A percentile compares a stretch with the other conserved stretches of the same genome.
Conservation (phyloP, 2,113 vertebrate species). For the Halichoerus grypus region DNA sequence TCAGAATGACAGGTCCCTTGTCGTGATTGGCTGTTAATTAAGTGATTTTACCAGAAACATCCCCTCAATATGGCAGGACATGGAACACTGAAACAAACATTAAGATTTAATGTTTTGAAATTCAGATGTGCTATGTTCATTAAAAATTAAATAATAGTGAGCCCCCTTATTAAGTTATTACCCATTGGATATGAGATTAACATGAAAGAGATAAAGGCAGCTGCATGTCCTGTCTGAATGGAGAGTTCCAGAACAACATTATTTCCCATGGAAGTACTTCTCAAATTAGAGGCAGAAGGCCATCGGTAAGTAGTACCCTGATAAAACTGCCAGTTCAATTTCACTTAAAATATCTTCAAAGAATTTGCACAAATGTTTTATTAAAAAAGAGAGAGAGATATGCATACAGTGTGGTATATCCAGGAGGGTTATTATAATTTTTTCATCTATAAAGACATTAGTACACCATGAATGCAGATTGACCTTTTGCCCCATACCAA, state of each 20-base stretch:
- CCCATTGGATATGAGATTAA: conserved; percentile 9
- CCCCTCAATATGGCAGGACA: not conserved
- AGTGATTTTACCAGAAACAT: conserved; percentile 71
- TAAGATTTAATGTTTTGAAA: conserved; percentile 45
- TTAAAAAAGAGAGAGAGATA: not conserved
- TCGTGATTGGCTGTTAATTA: conserved; percentile 71
- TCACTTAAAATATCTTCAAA: conserved; percentile 48
- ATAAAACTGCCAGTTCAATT: conserved; percentile 52
- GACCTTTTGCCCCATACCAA: conserved; percentile 78
- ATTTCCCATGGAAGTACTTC: not conserved
- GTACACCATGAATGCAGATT: conserved; percentile 84
- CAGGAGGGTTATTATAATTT: conserved; percentile 77
- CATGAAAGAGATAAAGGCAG: not conserved
- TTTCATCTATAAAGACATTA: conserved; percentile 77
- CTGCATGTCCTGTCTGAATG: not conserved
- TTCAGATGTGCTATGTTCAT: conserved; percentile 31
- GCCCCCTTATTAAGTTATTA: conserved; percentile 44
- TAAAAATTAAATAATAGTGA: conserved; percentile 59
- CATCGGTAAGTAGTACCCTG: not conserved
- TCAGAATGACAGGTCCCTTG: not conserved
- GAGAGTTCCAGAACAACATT: not conserved
- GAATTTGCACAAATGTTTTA: conserved; percentile 55
- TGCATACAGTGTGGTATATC: conserved; percentile 37
- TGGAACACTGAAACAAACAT: conserved; percentile 53
- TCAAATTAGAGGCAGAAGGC: conserved; percentile 58